Conservation (phyloP, 2,113 vertebrate species). For the Aegotheles bennettii region DNA sequence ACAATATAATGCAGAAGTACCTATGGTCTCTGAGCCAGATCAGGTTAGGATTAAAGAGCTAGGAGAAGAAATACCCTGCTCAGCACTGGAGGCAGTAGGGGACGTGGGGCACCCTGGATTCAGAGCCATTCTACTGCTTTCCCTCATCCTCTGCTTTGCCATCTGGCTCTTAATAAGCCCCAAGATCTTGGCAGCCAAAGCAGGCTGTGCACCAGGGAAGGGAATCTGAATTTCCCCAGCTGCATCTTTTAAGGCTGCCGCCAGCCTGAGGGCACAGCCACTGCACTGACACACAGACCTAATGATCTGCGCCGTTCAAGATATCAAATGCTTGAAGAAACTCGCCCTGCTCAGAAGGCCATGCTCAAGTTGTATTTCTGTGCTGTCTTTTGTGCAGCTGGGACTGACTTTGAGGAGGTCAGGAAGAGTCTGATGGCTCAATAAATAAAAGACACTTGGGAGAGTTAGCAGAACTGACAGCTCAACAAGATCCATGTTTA, state of each 20-base stretch:
- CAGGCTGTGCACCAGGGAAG: background rate
- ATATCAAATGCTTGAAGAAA: slow-evolving; percentile 24
- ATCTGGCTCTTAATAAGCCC: background rate
- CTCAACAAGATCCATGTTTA: slow-evolving; percentile 23
- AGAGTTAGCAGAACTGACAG: background rate
- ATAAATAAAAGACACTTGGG: background rate
- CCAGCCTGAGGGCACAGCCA: background rate
- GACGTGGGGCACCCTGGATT: background rate
- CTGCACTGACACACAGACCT: slow-evolving; percentile 12
- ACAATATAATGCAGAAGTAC: background rate
- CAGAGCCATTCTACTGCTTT: background rate
- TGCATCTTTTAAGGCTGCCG: background rate
- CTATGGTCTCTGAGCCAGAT: background rate
- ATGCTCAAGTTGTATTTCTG: background rate
- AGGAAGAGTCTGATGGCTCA: slow-evolving; percentile 13
- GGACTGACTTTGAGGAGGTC: background rate
- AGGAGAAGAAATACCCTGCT: background rate
- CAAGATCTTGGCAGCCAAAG: background rate
- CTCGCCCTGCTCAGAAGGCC: background rate
- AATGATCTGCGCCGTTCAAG: background rate
- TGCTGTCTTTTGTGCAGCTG: background rate
- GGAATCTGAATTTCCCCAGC: background rate
- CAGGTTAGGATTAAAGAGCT: background rate
- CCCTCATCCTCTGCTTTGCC: background rate
- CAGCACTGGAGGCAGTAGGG: accelerated